Evolutionary conservation across 2,113 vertebrate species (phyloP), one percentile per base, ranked within the genome.

Genomic region (Willisornis vidua): DNA sequence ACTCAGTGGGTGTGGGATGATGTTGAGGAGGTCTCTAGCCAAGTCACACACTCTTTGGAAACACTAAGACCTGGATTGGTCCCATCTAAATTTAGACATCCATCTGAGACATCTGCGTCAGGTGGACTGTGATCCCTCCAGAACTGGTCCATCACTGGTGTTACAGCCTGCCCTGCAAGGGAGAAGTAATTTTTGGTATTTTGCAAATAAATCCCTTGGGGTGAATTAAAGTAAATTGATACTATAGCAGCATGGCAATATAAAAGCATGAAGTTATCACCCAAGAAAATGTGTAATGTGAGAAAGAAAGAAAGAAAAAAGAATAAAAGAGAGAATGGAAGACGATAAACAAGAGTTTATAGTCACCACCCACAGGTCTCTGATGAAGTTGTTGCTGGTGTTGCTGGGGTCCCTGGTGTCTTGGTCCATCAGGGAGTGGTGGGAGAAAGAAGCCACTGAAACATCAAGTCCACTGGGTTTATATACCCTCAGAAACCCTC

Each of bases 1-100:
- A 13, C 7, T 14, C 20, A 19, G 0, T 4, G 8, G 11, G 1
- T 37, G 12, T 16, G 25, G 10, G 12, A 28, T 73, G 31, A 26
- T 0, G 1, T 0, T 85, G 23, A 8, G 31, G 10, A 92, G 20
- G 57, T 14, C 9, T 72, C 33, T 23, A 85, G 43, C 3, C 7
- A 46, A 68, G 17, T 1, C 15, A 35, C 3, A 7, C 4, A 45
- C 1, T 9, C 10, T 65, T 52, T 49, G 41, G 54, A 48, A 84
- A n/a, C 7, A 49, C 3, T 7, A 65, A 54, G 43, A 12, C 5
- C 24, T 75, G 33, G 14, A 39, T 0, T 17, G 28, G 31, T 46
- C 22, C 35, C 7, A 28, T 33, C 23, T 75, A 10, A 54, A 17
- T 78, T 74, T 3, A 48, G 33, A 25, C 29, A 41, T 17, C 28